Evolutionary conservation across 2,113 vertebrate genomes (phyloP).

Genomic region (Calcarius ornatus): DNA sequence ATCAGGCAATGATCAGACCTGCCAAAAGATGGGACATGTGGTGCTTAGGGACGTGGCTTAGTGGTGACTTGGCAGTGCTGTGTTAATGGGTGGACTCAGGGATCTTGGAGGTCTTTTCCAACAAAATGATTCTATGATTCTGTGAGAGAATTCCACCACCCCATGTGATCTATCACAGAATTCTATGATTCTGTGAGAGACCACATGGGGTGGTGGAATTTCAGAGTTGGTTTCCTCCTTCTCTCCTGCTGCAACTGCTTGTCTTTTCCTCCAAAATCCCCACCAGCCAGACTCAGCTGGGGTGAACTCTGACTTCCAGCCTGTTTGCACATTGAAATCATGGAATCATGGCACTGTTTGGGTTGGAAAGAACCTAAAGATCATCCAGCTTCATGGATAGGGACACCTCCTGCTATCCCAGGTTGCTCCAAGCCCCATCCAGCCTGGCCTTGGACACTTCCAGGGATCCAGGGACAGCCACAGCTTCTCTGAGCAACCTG

Average conservation of each 20-base stretch:
- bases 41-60: background rate
- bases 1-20: background rate
- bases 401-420: background rate
- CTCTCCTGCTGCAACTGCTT: background rate
- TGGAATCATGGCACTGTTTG: background rate
- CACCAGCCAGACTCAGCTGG: background rate
- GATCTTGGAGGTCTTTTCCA: background rate
- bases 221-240: background rate
- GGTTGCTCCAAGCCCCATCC: accelerated
- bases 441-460: background rate
- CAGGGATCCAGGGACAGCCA: background rate
- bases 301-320: background rate
- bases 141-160: too few relatives aligned
- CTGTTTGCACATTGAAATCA: background rate
- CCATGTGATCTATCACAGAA: too few relatives aligned
- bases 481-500: background rate
- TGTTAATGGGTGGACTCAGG: background rate
- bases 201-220: accelerated
- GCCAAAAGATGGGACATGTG: background rate
- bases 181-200: accelerated
- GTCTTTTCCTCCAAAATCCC: background rate
- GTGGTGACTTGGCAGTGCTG: background rate
- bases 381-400: background rate
- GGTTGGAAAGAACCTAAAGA: background rate
- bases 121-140: accelerated